These are phyloP conservation scores for Anastatus disparis DNA, from an alignment of 1,140 invertebrate genomes.

Conservation along the genomic window DNA sequence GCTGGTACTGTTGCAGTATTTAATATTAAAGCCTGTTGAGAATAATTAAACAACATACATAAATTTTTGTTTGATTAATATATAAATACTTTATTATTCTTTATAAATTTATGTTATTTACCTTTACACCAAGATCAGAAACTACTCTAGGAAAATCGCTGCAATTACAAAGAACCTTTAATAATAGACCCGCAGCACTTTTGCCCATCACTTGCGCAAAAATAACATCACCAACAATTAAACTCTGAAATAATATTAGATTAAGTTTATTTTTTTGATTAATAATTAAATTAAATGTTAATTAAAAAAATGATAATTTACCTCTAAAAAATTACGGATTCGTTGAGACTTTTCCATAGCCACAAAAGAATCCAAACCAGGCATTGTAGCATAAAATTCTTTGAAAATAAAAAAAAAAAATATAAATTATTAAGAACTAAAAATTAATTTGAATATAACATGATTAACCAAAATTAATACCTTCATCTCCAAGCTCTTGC, in stretches of 20 bases:
- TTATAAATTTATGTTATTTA: constrained; percentile 46
- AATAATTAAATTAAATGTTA: too few relatives aligned
- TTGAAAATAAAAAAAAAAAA: constrained; percentile 54
- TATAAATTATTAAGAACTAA: constrained; percentile 2
- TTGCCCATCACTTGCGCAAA: constrained; percentile 81
- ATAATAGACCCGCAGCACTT: constrained; percentile 78
- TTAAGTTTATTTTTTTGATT: too few relatives aligned
- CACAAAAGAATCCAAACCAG: constrained; percentile 85
- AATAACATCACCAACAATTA: constrained; percentile 84
- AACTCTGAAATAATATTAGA: constrained; percentile 79
- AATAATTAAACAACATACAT: constrained; percentile 14
- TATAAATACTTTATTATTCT: constrained; percentile 8
- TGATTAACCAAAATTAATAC: constrained; percentile 45
- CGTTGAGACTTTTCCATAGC: constrained; percentile 77
- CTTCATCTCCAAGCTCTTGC: constrained; percentile 62
- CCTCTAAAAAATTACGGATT: constrained; percentile 82
- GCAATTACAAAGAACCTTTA: constrained; percentile 85
- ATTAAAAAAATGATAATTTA: constrained; percentile 65
- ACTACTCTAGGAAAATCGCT: constrained; percentile 81
- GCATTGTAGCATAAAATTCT: constrained; percentile 85
- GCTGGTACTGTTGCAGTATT: constrained; percentile 73
- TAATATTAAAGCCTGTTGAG: constrained; percentile 63
- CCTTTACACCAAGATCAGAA: constrained; percentile 86
- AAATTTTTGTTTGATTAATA: neutral
- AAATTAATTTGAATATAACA: neutral